These are phyloP conservation scores for Catajapyx aquilonaris DNA, from an alignment of 1,140 invertebrate species.

Conservation along the genomic window DNA sequence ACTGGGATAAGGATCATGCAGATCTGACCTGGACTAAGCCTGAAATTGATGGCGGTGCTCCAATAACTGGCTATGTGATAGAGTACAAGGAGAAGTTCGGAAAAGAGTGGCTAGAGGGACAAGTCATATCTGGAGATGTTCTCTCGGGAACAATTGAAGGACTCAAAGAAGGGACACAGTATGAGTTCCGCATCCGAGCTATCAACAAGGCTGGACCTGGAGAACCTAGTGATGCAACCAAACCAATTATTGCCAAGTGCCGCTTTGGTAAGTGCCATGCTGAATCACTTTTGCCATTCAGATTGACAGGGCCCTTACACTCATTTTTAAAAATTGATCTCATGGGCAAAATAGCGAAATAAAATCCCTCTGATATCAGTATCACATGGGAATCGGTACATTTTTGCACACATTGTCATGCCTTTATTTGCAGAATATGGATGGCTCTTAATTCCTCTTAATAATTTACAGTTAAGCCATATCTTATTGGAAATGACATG, in stretches of 20 bases:
- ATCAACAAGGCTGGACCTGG: conserved; percentile 90
- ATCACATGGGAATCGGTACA: too few relatives aligned
- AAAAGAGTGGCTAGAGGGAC: conserved; percentile 65
- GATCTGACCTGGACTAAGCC: conserved; percentile 80
- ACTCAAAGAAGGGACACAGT: conserved; percentile 82
- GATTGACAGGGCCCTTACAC: neutral
- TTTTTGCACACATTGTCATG: neutral
- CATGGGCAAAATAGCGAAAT: too few relatives aligned
- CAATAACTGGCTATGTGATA: conserved; percentile 83
- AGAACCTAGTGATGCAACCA: conserved; percentile 81
- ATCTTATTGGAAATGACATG: conserved; percentile 66
- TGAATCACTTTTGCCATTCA: too few relatives aligned
- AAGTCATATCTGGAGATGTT: conserved; percentile 55
- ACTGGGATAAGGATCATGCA: conserved; percentile 91
- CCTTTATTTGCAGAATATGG: neutral
- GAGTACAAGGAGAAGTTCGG: conserved; percentile 86
- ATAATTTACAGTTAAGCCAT: conserved; percentile 57
- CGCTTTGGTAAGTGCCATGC: conserved; percentile 47
- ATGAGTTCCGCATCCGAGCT: conserved; percentile 89
- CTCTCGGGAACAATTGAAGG: conserved; percentile 58
- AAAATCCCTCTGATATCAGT: too few relatives aligned
- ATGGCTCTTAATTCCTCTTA: neutral
- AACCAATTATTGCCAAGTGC: conserved; percentile 86
- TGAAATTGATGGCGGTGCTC: conserved; percentile 75
- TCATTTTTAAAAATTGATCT: neutral